These are phyloP conservation scores for Pissodes strobi DNA, from an alignment of 1,140 invertebrate species.

Conservation along the genomic window DNA sequence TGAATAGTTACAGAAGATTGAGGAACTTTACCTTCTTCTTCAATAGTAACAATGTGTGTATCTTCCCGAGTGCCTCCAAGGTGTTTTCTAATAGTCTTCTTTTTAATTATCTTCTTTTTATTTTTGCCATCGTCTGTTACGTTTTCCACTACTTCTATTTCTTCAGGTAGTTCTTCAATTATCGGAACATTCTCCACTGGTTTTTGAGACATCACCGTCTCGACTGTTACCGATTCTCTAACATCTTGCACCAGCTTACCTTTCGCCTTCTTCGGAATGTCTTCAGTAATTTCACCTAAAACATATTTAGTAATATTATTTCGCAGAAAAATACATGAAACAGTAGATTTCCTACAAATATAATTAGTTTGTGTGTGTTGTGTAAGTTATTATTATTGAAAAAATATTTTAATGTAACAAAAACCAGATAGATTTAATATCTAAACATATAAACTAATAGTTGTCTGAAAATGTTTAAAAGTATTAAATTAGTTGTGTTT, in stretches of 20 bases:
- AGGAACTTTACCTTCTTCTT: slow-evolving; percentile 52
- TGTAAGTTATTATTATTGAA: too few species aligned
- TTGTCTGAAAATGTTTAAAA: not conserved
- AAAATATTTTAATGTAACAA: not conserved
- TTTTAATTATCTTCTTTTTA: slow-evolving; percentile 49
- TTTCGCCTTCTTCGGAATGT: slow-evolving; percentile 29
- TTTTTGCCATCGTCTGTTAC: slow-evolving; percentile 45
- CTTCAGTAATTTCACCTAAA: slow-evolving; percentile 37
- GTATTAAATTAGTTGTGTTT: slow-evolving; percentile 13
- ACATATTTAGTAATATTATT: slow-evolving; percentile 23
- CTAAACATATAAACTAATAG: too few species aligned
- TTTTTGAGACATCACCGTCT: slow-evolving; percentile 46
- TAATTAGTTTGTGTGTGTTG: too few species aligned
- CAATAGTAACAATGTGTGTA: slow-evolving; percentile 48
- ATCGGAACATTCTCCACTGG: slow-evolving; percentile 42
- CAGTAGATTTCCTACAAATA: too few species aligned
- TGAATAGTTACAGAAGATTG: slow-evolving; percentile 52
- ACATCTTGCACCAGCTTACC: slow-evolving; percentile 39
- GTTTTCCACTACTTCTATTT: slow-evolving; percentile 49
- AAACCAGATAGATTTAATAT: too few species aligned
- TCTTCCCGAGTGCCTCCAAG: slow-evolving; percentile 47
- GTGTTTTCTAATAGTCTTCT: slow-evolving; percentile 47
- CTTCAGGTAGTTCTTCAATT: slow-evolving; percentile 53
- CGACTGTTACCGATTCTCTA: slow-evolving; percentile 42
- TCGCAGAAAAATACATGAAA: too few species aligned